Percentiles rank a stretch among this genome's conserved stretches.
Conservation (phyloP, 2,888 invertebrate species). For the Temnothorax unifasciatus region DNA sequence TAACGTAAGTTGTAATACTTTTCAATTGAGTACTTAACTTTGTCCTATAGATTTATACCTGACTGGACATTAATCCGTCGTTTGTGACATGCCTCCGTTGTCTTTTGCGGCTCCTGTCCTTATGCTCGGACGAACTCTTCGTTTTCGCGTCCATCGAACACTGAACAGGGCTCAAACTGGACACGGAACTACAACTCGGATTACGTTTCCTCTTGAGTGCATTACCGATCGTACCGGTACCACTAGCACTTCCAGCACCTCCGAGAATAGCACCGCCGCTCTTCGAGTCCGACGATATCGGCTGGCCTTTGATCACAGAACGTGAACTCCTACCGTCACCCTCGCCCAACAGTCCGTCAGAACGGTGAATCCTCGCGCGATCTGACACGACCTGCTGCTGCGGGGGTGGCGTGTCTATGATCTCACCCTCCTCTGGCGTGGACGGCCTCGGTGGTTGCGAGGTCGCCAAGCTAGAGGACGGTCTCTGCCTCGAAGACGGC, state of each 20-base stretch:
- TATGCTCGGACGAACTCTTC: conserved; percentile 79
- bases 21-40: background rate
- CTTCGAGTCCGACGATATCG: conserved; percentile 71
- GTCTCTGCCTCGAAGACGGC: conserved; percentile 82
- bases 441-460: conserved; percentile 82
- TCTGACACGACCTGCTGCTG: conserved; percentile 75
- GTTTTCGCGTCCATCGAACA: conserved; percentile 82
- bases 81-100: conserved; percentile 81
- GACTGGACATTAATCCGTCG: conserved; percentile 72
- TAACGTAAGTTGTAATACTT: conserved; percentile 11
- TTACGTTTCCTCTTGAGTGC: conserved; percentile 83
- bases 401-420: conserved; percentile 80
- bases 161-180: conserved; percentile 81
- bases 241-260: conserved; percentile 69
- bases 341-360: conserved; percentile 57
- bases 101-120: conserved; percentile 81
- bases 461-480: conserved; percentile 55
- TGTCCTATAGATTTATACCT: conserved; percentile 6
- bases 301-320: conserved; percentile 71
- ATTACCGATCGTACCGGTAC: conserved; percentile 67
- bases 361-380: conserved; percentile 72
- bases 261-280: conserved; percentile 59
- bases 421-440: conserved; percentile 85
- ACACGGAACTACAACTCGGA: conserved; percentile 79
- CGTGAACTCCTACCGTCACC: conserved; percentile 61